Base-by-base conservation (phyloP, 2,888 invertebrate species). In the Scaptodrosophila latifasciaeformis region DNA sequence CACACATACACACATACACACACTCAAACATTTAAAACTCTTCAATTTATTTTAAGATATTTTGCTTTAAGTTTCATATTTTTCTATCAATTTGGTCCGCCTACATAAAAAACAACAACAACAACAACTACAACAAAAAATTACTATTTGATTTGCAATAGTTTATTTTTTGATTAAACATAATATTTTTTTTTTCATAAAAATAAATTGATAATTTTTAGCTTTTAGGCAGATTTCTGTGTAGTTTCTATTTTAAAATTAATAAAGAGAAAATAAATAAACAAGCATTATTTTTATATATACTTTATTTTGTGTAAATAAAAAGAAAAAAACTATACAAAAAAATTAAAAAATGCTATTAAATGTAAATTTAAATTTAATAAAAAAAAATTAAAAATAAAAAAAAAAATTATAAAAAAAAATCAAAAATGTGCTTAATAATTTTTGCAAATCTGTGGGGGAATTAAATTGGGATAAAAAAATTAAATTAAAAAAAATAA, bases 261-360 rank as follows among this genome's bases (percentile, higher is more conserved):
- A n/a, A n/a, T n/a, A n/a, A n/a, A n/a, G n/a, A n/a, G n/a, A n/a
- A n/a, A n/a, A n/a, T n/a, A n/a, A n/a, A n/a, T n/a, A n/a, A n/a
- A n/a, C 13, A 21, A 9, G 56, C 56, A 48, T 58, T 57, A 48
- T 54, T 56, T 54, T 64, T 57, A 68, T 70, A 59, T 58, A 66
- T 70, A 75, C 64, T 65, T 59, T 66, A 75, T 75, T 76, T 62
- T 75, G 62, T 67, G 72, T 72, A 77, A 61, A 67, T 67, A 67
- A 65, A 65, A 59, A 55, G 39, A 61, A 50, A 71, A 52, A 59
- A 66, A 29, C 34, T 44, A 59, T 53, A 45, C 40, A 50, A n/a
- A 49, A 48, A 34, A 37, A 18, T 13, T 17, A 47, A 47, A 31
- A 60, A 69, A 37, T 37, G 66, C 62, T 62, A 67, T 64, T 72